Evolutionary conservation across 2,888 invertebrate species (phyloP).

Genomic region (Laspeyria flexula): DNA sequence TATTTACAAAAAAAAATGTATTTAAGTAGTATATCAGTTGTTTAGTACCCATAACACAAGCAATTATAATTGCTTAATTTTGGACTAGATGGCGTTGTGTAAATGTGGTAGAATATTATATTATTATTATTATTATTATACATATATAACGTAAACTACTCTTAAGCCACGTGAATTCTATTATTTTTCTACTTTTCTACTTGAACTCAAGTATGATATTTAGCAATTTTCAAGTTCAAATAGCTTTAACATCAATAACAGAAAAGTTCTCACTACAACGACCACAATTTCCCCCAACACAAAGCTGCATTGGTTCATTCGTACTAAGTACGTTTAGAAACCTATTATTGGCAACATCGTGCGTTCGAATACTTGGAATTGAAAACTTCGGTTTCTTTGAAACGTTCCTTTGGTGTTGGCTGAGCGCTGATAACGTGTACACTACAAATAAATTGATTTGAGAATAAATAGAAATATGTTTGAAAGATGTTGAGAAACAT

Average conservation of each 20-base stretch:
- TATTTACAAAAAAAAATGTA: too few relatives aligned
- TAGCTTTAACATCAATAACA: conserved; percentile 34
- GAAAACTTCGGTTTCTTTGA: conserved; percentile 29
- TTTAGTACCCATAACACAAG: too few relatives aligned
- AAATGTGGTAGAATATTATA: too few relatives aligned
- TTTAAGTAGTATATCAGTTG: too few relatives aligned
- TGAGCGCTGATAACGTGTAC: conserved; percentile 13
- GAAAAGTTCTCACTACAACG: conserved; percentile 37
- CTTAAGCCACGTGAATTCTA: too few relatives aligned
- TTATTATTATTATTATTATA: too few relatives aligned
- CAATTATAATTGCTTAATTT: too few relatives aligned
- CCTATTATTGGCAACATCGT: conserved; percentile 41
- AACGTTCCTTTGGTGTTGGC: conserved; percentile 7
- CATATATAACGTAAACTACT: too few relatives aligned
- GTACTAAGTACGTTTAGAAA: conserved; percentile 28
- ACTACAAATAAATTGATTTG: conserved; percentile 6
- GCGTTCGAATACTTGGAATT: conserved; percentile 29
- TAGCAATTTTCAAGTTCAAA: conserved; percentile 30
- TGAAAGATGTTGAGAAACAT: background rate
- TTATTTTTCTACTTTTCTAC: too few relatives aligned
- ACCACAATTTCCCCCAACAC: conserved; percentile 39
- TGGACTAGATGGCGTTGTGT: too few relatives aligned
- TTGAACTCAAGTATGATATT: too few relatives aligned
- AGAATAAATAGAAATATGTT: background rate
- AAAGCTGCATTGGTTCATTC: conserved; percentile 32